phyloP scores from a whole-genome alignment of 2,797 vertebrate genomes.

The Argentina silus region DNA sequence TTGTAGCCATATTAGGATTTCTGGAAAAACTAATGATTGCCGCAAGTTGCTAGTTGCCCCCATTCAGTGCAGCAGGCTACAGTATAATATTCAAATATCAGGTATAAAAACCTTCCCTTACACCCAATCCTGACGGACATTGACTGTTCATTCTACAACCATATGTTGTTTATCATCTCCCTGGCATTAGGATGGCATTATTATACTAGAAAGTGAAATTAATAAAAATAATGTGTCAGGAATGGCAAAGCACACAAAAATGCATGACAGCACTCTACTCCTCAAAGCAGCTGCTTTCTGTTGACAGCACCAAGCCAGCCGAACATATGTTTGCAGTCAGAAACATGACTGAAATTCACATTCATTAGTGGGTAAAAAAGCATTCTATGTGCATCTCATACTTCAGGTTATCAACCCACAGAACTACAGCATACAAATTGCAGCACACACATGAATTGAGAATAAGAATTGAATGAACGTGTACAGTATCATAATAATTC shows the following conservation, averaged over 20 bases:
- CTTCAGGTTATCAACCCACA: slow-evolving; percentile 11
- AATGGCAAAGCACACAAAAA: slow-evolving; percentile 43
- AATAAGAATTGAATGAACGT: too few relatives aligned
- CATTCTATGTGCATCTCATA: slow-evolving; percentile 18
- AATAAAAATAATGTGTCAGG: slow-evolving; percentile 34
- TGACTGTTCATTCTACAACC: neutral
- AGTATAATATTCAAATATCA: neutral
- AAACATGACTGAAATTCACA: slow-evolving; percentile 35
- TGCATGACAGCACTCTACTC: slow-evolving; percentile 29
- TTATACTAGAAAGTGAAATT: slow-evolving; percentile 30
- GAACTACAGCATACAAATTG: too few relatives aligned
- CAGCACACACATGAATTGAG: too few relatives aligned
- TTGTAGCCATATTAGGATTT: neutral
- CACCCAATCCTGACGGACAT: neutral
- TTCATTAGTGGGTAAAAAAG: slow-evolving; percentile 24
- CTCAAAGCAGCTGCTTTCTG: slow-evolving; percentile 48
- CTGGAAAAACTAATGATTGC: too few relatives aligned
- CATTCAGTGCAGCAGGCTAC: too few relatives aligned
- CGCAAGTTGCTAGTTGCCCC: too few relatives aligned
- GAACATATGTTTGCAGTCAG: slow-evolving; percentile 8
- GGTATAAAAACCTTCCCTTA: neutral
- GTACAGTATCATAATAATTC: too few relatives aligned
- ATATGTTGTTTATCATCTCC: slow-evolving; percentile 16
- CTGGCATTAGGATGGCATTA: slow-evolving; percentile 12
- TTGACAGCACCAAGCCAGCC: slow-evolving; percentile 40